phyloP scores from a whole-genome alignment of 2,888 invertebrate species.

The Calephelis perditalis region DNA sequence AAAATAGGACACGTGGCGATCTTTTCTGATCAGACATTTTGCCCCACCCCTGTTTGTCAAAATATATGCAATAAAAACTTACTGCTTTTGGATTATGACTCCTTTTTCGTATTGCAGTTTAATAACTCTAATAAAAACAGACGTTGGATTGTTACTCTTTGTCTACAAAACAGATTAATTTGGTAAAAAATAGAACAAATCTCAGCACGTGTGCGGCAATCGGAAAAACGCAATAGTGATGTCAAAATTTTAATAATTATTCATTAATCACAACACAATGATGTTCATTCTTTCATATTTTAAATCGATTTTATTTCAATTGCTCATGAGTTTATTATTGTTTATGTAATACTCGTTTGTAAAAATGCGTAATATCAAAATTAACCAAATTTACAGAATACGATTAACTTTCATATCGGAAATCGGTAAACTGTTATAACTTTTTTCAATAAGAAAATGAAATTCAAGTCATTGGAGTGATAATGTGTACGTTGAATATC shows the following conservation, averaged over 20 bases:
- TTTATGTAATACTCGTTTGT: too few relatives aligned
- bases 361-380: too few relatives aligned
- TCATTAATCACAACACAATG: slow-evolving; percentile 12
- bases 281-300: neutral
- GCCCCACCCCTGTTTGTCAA: slow-evolving; percentile 71
- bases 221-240: slow-evolving; percentile 61
- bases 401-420: too few relatives aligned
- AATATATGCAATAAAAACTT: slow-evolving; percentile 52
- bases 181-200: slow-evolving; percentile 72
- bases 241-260: slow-evolving; percentile 15
- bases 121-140: slow-evolving; percentile 37
- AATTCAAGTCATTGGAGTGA: too few relatives aligned
- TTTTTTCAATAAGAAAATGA: too few relatives aligned
- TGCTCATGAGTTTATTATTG: too few relatives aligned
- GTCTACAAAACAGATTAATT: slow-evolving; percentile 59
- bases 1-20: slow-evolving; percentile 74
- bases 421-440: too few relatives aligned
- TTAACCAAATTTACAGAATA: too few relatives aligned
- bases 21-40: slow-evolving; percentile 59
- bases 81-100: slow-evolving; percentile 46
- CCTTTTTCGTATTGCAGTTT: slow-evolving; percentile 43
- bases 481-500: too few relatives aligned
- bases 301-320: neutral
- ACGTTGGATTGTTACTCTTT: neutral
- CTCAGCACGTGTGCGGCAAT: slow-evolving; percentile 75